These are phyloP conservation scores for Cranoglanis bouderius DNA, from an alignment of 2,113 vertebrate species.

Conservation along the genomic window DNA sequence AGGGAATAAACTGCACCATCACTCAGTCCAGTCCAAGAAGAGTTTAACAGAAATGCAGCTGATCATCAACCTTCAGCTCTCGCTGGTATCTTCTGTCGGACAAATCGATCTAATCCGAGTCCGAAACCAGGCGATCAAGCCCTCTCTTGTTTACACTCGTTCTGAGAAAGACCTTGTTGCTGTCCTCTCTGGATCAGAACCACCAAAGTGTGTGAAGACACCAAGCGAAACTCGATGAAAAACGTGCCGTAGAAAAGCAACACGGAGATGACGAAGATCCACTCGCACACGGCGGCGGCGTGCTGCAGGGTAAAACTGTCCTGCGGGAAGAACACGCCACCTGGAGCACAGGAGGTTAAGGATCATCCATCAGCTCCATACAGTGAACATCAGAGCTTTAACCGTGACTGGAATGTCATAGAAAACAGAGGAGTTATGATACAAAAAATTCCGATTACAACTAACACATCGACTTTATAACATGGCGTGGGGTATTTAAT, in stretches of 20 bases:
- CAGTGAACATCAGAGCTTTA: background rate
- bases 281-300: conserved; percentile 29
- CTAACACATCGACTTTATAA: no score
- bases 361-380: background rate
- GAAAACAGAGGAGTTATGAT: background rate
- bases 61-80: background rate
- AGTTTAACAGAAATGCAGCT: background rate
- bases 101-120: background rate
- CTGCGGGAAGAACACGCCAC: conserved; percentile 38
- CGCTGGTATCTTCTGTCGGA: background rate
- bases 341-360: conserved; percentile 32
- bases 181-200: conserved; percentile 11
- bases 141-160: background rate
- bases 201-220: conserved; percentile 36
- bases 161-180: background rate
- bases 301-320: conserved; percentile 45
- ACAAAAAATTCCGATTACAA: background rate
- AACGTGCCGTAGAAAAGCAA: conserved; percentile 43
- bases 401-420: background rate
- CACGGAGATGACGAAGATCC: conserved; percentile 26
- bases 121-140: background rate
- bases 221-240: conserved; percentile 27
- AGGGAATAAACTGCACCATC: background rate
- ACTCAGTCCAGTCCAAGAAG: background rate
- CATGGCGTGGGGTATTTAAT: background rate